Percentiles rank a stretch among this genome's conserved stretches.
phyloP scores from a whole-genome alignment of 2,888 invertebrate species.

The Melanotus villosus region DNA sequence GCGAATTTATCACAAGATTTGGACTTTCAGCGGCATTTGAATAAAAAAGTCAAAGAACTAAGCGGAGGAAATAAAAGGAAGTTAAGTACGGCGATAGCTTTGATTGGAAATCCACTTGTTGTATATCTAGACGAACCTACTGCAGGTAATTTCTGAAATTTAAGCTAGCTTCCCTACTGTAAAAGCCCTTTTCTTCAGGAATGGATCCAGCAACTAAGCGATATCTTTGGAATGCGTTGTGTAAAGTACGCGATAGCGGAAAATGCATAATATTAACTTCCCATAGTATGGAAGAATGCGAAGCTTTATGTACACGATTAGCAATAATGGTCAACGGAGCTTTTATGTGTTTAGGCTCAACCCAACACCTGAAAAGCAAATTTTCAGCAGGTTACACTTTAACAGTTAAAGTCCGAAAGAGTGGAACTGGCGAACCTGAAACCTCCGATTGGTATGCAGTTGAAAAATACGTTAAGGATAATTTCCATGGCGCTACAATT shows the following conservation, averaged over 20 bases:
- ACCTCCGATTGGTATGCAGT: slow-evolving; percentile 13
- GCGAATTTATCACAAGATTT: slow-evolving; percentile 66
- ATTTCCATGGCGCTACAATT: slow-evolving; percentile 60
- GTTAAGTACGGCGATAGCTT: slow-evolving; percentile 71
- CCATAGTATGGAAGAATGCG: slow-evolving; percentile 91
- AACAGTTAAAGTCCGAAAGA: slow-evolving; percentile 66
- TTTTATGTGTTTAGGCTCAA: slow-evolving; percentile 85
- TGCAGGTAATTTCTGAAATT: slow-evolving; percentile 74
- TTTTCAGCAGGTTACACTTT: slow-evolving; percentile 75
- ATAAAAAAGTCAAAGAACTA: slow-evolving; percentile 66
- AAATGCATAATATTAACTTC: slow-evolving; percentile 87
- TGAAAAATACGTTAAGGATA: slow-evolving; percentile 55
- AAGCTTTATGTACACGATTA: slow-evolving; percentile 84
- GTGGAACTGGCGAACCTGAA: slow-evolving; percentile 42
- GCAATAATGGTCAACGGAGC: slow-evolving; percentile 91
- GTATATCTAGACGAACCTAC: slow-evolving; percentile 72
- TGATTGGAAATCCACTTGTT: slow-evolving; percentile 72
- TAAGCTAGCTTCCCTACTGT: no score
- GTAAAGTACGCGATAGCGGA: slow-evolving; percentile 78
- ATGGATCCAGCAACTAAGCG: slow-evolving; percentile 87
- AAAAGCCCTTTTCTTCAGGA: no score
- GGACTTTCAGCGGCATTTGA: slow-evolving; percentile 66
- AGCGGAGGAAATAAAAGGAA: slow-evolving; percentile 74
- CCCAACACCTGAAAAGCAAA: slow-evolving; percentile 86
- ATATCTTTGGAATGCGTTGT: slow-evolving; percentile 84